Conservation (phyloP, 2,113 vertebrate genomes). For the Cyprinodon brontotheroides region DNA sequence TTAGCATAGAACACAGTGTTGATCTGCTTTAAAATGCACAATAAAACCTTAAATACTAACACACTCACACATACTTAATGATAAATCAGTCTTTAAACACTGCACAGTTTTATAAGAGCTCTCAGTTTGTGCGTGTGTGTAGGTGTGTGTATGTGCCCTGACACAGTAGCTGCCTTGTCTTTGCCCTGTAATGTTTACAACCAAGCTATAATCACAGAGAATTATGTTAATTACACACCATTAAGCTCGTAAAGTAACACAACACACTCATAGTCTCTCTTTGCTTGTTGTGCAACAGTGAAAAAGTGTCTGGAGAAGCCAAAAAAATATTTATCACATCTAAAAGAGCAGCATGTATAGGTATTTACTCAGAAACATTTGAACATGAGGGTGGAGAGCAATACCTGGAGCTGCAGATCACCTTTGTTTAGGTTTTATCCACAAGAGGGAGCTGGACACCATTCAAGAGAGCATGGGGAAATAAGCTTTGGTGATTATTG, state of each 20-base stretch:
- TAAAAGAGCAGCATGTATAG: background rate
- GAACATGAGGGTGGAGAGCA: background rate
- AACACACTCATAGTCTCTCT: constrained; percentile 9
- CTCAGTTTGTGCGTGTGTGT: constrained; percentile 5
- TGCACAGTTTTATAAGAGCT: constrained; percentile 32
- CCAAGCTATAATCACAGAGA: constrained; percentile 46
- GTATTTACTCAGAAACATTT: background rate
- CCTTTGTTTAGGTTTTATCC: constrained; percentile 50
- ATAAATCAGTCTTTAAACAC: constrained; percentile 45
- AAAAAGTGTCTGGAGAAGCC: background rate
- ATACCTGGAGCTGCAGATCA: constrained; percentile 38
- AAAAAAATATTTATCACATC: background rate
- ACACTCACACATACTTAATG: constrained; percentile 22
- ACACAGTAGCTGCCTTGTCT: constrained; percentile 54
- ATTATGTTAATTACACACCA: constrained; percentile 50
- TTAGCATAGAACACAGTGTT: constrained; percentile 10
- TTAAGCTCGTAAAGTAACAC: constrained; percentile 28
- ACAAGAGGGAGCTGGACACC: constrained; percentile 51
- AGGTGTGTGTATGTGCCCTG: constrained; percentile 16
- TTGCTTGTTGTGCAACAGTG: background rate
- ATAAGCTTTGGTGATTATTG: background rate
- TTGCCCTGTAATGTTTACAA: constrained; percentile 45
- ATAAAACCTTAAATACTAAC: constrained; percentile 29
- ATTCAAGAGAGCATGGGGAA: background rate
- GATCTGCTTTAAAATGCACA: constrained; percentile 26